Evolutionary conservation across 2,888 invertebrate species (phyloP).

Genomic region (Papilio elwesi): DNA sequence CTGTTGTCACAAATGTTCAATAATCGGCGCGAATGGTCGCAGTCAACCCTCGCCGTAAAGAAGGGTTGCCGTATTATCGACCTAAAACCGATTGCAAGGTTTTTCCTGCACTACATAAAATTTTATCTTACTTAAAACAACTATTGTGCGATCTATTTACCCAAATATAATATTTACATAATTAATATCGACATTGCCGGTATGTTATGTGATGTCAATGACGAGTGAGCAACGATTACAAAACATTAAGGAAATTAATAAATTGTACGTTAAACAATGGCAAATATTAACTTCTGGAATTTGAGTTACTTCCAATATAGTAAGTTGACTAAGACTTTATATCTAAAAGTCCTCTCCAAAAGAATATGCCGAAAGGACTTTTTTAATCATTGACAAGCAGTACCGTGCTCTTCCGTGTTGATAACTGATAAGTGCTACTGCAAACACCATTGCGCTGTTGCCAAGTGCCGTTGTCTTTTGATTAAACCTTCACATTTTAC

Average conservation of each 20-base stretch:
- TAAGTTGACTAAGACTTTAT: slow-evolving; percentile 1
- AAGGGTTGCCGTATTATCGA: slow-evolving; percentile 33
- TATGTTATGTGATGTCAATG: not conserved
- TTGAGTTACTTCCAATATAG: not conserved
- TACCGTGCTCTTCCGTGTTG: not conserved
- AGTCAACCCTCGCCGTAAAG: slow-evolving; percentile 48
- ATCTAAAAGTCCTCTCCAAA: too few relatives aligned
- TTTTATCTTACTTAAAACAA: slow-evolving; percentile 9
- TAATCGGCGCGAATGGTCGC: slow-evolving; percentile 52
- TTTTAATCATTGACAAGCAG: not conserved
- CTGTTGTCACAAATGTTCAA: slow-evolving; percentile 57
- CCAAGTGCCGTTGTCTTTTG: too few relatives aligned
- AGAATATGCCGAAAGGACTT: not conserved
- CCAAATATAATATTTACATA: too few relatives aligned
- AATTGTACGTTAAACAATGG: not conserved
- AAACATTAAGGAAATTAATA: too few relatives aligned
- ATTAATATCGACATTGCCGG: not conserved
- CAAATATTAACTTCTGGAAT: slow-evolving; percentile 5
- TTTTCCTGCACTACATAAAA: not conserved
- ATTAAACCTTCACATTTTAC: too few relatives aligned
- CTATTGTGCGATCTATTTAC: not conserved
- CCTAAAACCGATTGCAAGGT: slow-evolving; percentile 7
- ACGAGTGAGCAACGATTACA: too few relatives aligned
- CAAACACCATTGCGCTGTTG: too few relatives aligned
- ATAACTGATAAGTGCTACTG: too few relatives aligned